These are phyloP conservation scores for Octodon degus DNA, from an alignment of 2,113 vertebrate species.

Conservation along the genomic window DNA sequence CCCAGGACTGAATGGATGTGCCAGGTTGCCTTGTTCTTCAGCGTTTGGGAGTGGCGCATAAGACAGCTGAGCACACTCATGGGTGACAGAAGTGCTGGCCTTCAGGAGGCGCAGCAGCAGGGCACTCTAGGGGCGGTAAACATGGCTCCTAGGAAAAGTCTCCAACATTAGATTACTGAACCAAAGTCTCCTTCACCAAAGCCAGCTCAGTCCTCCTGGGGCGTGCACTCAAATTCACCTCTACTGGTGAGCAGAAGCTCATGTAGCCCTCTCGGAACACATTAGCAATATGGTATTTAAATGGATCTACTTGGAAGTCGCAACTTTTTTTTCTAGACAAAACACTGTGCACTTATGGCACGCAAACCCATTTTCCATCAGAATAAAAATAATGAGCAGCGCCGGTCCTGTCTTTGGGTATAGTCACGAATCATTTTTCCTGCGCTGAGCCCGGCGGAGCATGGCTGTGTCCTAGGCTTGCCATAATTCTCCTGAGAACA, in stretches of 20 bases:
- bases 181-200: background rate
- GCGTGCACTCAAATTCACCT: background rate
- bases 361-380: constrained; percentile 57
- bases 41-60: background rate
- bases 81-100: fast-evolving
- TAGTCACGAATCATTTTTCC: constrained; percentile 73
- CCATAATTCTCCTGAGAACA: constrained; percentile 58
- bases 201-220: background rate
- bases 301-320: background rate
- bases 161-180: background rate
- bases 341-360: background rate
- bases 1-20: background rate
- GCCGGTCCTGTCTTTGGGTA: constrained; percentile 1
- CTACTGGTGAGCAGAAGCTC: background rate
- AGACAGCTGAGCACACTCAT: background rate
- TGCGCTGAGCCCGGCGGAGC: constrained; percentile 54
- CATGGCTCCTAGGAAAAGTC: background rate
- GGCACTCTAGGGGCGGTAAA: background rate
- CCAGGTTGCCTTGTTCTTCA: background rate
- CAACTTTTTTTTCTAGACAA: background rate
- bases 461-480: constrained; percentile 27
- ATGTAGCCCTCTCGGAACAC: background rate
- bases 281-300: background rate
- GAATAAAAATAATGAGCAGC: constrained; percentile 25
- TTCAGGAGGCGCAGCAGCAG: background rate